Evolutionary conservation across 2,888 invertebrate species (phyloP).

Genomic region (Linnaemya vulpina): DNA sequence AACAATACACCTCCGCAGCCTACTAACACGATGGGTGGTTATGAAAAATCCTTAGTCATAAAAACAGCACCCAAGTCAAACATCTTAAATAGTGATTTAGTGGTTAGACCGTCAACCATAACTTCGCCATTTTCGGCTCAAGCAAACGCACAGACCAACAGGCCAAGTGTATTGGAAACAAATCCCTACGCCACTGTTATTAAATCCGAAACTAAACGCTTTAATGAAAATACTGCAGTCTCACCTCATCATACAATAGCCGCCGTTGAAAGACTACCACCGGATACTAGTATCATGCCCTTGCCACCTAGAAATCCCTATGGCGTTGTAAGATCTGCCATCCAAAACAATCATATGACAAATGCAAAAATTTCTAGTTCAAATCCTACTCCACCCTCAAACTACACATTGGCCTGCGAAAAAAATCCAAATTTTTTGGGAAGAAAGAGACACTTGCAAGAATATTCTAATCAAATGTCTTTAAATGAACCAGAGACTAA

Average conservation of each 20-base stretch:
- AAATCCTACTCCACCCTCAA: constrained; percentile 27
- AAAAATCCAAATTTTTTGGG: constrained; percentile 78
- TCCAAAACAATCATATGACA: constrained; percentile 45
- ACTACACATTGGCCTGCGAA: constrained; percentile 62
- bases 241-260: constrained; percentile 63
- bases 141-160: constrained; percentile 71
- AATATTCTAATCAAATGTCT: constrained; percentile 74
- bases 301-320: constrained; percentile 65
- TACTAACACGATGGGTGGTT: not conserved
- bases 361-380: constrained; percentile 46
- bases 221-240: constrained; percentile 30
- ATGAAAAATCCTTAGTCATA: constrained; percentile 65
- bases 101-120: constrained; percentile 37
- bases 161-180: constrained; percentile 80
- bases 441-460: constrained; percentile 79
- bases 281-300: constrained; percentile 75
- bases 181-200: constrained; percentile 77
- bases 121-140: constrained; percentile 10
- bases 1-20: constrained; percentile 9
- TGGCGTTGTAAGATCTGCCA: constrained; percentile 49
- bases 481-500: constrained; percentile 72
- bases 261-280: constrained; percentile 73
- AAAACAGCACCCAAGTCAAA: constrained; percentile 52
- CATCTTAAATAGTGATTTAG: constrained; percentile 38
- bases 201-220: constrained; percentile 68